Evolutionary conservation across 2,113 vertebrate genomes (phyloP).

Genomic region (Anhinga rufa): DNA sequence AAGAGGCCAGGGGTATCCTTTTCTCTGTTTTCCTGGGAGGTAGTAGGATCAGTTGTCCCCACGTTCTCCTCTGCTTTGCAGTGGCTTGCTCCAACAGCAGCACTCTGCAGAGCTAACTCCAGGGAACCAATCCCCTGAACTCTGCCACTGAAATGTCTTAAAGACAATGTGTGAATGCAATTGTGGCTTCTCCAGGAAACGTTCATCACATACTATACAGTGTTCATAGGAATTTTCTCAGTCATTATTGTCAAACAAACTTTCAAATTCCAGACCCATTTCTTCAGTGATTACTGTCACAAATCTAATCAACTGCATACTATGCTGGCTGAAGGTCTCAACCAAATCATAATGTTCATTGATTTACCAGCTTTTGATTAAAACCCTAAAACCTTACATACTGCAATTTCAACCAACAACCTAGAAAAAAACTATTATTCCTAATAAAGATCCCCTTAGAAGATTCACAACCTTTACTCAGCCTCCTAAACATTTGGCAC

Average conservation of each 20-base stretch:
- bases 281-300: neutral
- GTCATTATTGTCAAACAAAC: neutral
- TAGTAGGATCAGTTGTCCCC: neutral
- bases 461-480: constrained; percentile 10
- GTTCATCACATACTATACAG: neutral
- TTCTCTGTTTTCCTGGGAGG: neutral
- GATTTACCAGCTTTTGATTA: neutral
- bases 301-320: neutral
- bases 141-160: neutral
- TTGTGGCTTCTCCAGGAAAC: neutral
- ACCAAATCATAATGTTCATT: neutral
- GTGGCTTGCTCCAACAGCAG: neutral
- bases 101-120: neutral
- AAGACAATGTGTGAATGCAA: neutral
- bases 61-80: neutral
- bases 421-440: neutral
- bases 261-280: neutral
- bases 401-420: neutral
- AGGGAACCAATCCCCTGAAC: neutral
- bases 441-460: neutral
- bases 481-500: constrained; percentile 30
- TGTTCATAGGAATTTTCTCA: neutral
- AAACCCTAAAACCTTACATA: neutral
- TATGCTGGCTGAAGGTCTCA: neutral
- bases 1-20: neutral